Percentiles rank a stretch among this genome's conserved stretches.
Evolutionary conservation across 2,113 vertebrate species (phyloP).

Genomic region (Ellobius talpinus): DNA sequence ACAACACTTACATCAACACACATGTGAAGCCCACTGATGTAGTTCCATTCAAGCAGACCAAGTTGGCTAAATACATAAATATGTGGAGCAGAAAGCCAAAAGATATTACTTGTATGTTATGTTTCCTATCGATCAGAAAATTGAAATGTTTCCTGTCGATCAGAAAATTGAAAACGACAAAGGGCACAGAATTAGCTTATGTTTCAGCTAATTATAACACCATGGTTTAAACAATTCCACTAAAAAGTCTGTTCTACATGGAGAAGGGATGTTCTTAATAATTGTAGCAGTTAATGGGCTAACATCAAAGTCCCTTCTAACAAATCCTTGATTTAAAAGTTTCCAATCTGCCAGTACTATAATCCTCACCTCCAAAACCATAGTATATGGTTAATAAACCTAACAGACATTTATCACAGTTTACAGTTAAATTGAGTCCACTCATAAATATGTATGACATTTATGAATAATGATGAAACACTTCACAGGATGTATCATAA

Average conservation of each 20-base stretch:
- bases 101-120: background rate
- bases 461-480: slow-evolving; percentile 18
- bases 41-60: background rate
- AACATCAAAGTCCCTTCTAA: background rate
- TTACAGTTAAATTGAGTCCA: slow-evolving; percentile 17
- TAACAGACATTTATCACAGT: background rate
- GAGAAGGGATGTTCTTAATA: background rate
- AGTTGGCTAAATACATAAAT: slow-evolving; percentile 45
- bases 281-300: background rate
- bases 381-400: slow-evolving; percentile 23
- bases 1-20: slow-evolving; percentile 20
- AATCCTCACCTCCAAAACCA: slow-evolving; percentile 31
- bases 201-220: background rate
- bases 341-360: background rate
- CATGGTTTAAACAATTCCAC: background rate
- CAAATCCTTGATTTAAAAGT: slow-evolving; percentile 50
- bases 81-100: background rate
- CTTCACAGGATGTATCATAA: background rate
- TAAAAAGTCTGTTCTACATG: background rate
- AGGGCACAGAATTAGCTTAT: slow-evolving; percentile 22
- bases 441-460: background rate
- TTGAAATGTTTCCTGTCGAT: slow-evolving; percentile 37
- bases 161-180: slow-evolving; percentile 38
- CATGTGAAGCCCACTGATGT: background rate
- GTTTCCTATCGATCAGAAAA: slow-evolving; percentile 46